Conservation (phyloP, 1,140 invertebrate species). For the Brachionus koreanus region DNA sequence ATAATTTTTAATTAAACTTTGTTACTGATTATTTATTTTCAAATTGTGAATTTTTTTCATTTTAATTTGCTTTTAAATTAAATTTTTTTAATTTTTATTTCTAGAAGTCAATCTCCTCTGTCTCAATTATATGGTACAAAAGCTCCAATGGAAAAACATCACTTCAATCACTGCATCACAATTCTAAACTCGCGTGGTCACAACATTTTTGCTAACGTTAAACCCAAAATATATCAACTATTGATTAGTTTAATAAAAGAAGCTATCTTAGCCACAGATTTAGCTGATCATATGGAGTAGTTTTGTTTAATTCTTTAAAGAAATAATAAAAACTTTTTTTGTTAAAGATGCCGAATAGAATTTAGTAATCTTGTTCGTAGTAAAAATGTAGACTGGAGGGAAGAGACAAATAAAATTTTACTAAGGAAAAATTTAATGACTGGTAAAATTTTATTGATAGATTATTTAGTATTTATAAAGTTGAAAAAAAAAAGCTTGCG, state of each 20-base stretch:
- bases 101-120: not conserved
- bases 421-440: constrained; percentile 30
- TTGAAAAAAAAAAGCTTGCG: constrained; percentile 83
- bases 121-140: constrained; percentile 69
- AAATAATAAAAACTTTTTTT: not conserved
- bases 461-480: not conserved
- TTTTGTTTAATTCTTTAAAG: not conserved
- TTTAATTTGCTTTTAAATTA: not conserved
- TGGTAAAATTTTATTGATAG: not conserved
- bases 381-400: constrained; percentile 58
- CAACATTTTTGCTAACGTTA: constrained; percentile 10
- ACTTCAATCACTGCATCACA: constrained; percentile 96
- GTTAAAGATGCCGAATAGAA: constrained; percentile 65
- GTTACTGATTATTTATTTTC: too few species aligned
- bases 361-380: constrained; percentile 84
- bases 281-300: constrained; percentile 82
- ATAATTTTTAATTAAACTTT: too few species aligned
- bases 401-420: not conserved
- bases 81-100: not conserved
- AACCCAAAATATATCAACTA: not conserved
- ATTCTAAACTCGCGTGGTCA: constrained; percentile 73
- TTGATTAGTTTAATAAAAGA: constrained; percentile 67
- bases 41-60: not conserved
- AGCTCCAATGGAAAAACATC: constrained; percentile 93
- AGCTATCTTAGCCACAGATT: constrained; percentile 86